Conservation (phyloP, 1,140 invertebrate genomes). For the Eurytemora carolleeae region DNA sequence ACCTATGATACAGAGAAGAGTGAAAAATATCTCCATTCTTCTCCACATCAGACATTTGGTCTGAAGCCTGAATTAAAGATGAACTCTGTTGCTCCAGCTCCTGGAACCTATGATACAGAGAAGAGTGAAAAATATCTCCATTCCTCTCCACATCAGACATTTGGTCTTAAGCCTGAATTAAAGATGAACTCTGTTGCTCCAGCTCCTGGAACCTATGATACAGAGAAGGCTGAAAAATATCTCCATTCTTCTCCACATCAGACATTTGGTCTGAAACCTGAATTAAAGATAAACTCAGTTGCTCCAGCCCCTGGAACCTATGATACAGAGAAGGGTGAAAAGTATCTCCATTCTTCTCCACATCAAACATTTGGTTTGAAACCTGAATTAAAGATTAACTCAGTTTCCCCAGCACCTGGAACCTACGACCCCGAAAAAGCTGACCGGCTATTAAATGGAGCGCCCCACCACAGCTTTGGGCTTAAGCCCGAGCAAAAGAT, state of each 20-base stretch:
- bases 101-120: slow-evolving; percentile 6
- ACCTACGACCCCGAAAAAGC: slow-evolving; percentile 8
- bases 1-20: slow-evolving; percentile 7
- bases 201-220: slow-evolving; percentile 12
- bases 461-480: background rate
- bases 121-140: background rate
- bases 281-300: background rate
- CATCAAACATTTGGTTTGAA: slow-evolving; percentile 9
- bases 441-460: background rate
- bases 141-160: slow-evolving; percentile 1
- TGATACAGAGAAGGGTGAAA: slow-evolving; percentile 7
- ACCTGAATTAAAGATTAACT: slow-evolving; percentile 7
- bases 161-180: slow-evolving; percentile 11
- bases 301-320: slow-evolving; percentile 11
- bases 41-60: slow-evolving; percentile 10
- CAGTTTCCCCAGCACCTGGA: slow-evolving; percentile 6
- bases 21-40: background rate
- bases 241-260: background rate
- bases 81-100: slow-evolving; percentile 3
- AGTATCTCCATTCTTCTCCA: background rate
- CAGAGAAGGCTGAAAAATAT: background rate
- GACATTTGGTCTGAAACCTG: slow-evolving; percentile 8
- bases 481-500: slow-evolving; percentile 5
- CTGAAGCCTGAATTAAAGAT: slow-evolving; percentile 9
- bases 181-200: slow-evolving; percentile 7